A percentile compares a stretch with the other conserved stretches of the same genome.
Conservation (phyloP, 2,113 vertebrate species). For the Peromyscus leucopus region DNA sequence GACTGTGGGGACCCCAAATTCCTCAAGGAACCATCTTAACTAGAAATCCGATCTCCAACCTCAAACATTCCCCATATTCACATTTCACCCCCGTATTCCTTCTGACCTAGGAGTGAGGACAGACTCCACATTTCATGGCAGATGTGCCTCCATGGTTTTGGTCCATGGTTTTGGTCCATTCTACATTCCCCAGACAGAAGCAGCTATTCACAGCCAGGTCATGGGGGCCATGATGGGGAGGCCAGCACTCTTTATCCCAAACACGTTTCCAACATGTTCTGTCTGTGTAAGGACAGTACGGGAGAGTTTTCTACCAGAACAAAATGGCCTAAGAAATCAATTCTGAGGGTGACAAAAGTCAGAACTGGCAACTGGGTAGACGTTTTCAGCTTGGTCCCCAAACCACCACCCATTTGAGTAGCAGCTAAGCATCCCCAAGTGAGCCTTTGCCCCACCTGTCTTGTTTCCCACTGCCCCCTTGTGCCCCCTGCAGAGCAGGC, state of each 20-base stretch:
- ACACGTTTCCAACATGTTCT: background rate
- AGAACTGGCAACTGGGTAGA: no score
- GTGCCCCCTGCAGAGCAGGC: rapidly evolving
- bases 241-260: background rate
- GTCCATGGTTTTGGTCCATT: background rate
- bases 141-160: background rate
- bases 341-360: background rate
- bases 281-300: rapidly evolving
- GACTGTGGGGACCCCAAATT: no score
- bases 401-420: background rate
- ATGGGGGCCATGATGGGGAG: rapidly evolving
- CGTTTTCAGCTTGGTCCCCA: background rate
- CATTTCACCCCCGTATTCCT: background rate
- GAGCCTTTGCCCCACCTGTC: background rate
- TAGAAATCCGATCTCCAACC: background rate
- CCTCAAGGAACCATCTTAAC: background rate
- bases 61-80: background rate
- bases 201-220: rapidly evolving
- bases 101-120: background rate
- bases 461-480: background rate
- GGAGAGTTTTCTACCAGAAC: no score
- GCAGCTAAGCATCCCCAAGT: background rate
- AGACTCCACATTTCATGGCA: background rate
- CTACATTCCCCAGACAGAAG: background rate
- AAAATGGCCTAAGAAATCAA: background rate